Percentiles rank a stretch among this genome's conserved stretches.
phyloP scores from a whole-genome alignment of 2,113 vertebrate genomes.

The Petrocephalus zakoni region DNA sequence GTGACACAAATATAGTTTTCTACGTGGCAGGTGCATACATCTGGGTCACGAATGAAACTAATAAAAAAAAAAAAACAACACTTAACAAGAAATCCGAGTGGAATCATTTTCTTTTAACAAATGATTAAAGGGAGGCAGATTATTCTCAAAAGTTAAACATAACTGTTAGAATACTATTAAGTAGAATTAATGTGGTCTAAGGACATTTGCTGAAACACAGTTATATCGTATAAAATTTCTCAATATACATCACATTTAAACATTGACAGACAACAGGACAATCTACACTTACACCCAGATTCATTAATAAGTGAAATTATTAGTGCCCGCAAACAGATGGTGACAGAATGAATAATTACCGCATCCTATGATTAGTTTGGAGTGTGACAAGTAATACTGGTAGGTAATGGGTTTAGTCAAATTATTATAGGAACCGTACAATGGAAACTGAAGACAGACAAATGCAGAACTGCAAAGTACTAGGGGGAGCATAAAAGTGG shows the following conservation, averaged over 20 bases:
- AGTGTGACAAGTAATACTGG: slow-evolving; percentile 45
- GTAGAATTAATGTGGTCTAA: not conserved
- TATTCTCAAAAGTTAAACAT: slow-evolving; percentile 23
- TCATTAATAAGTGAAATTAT: slow-evolving; percentile 29
- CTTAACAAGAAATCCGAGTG: not conserved
- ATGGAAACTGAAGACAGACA: slow-evolving; percentile 33
- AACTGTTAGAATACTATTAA: not conserved
- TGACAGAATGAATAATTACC: slow-evolving; percentile 43
- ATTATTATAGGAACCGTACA: slow-evolving; percentile 19
- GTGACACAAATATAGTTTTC: not conserved
- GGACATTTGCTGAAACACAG: not conserved
- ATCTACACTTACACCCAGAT: slow-evolving; percentile 34
- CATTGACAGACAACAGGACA: slow-evolving; percentile 25
- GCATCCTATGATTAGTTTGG: slow-evolving; percentile 36
- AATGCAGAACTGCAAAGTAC: slow-evolving; percentile 49
- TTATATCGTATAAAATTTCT: not conserved
- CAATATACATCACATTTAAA: not conserved
- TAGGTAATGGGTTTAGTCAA: slow-evolving; percentile 45
- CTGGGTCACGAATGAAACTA: not conserved
- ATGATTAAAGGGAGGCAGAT: not conserved
- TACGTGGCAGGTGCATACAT: not conserved
- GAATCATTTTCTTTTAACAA: not conserved
- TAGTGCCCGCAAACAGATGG: slow-evolving; percentile 33
- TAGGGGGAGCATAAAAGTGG: slow-evolving; percentile 44
- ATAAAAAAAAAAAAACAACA: not conserved